Evolutionary conservation across 2,888 invertebrate species (phyloP), one percentile per base, ranked within the genome.

Genomic region (Drosophila affinis): DNA sequence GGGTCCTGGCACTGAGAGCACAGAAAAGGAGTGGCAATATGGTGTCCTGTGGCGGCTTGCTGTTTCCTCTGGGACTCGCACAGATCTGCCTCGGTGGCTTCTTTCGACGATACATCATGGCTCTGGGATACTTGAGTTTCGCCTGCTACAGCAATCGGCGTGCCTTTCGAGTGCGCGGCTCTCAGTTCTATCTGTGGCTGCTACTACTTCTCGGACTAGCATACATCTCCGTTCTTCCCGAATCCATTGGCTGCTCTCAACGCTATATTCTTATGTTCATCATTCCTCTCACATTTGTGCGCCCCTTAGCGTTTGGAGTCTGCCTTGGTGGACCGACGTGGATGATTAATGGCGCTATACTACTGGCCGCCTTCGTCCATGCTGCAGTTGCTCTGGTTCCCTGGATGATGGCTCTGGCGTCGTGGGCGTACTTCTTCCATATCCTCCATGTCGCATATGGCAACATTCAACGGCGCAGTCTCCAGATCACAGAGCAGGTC

Each of bases 201-300:
- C 29, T 90, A 0, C 90, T 93, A 39, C 93, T 93, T 61, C 57
- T 94, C 4, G 70, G 93, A 10, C 92, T 97, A 39, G 93, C 95
- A 39, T 88, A 95, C 39, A 97, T 98, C 91, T 97, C 98, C 6
- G 93, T 96, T 68, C 93, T 97, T 95, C 97, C 57, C 94, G 96
- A 46, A 0, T 76, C 84, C 1, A 62, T 90, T 21, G 90, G 90
- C 14, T 76, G 77, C 47, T 71, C 73, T 14, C 69, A 90, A 61
- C 62, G 71, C 7, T 14, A 62, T 3, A 65, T 88, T 9, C 62
- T 90, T 14, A 61, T 86, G n/a, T 27, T 76, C 9, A 88, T 89
- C 44, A 65, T 86, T 6, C 1, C 73, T 0, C 39, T 89, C 1
- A 88, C 87, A 0, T 34, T 71, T 0, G 1, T 69, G 4, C 75